Conservation (phyloP, 2,888 invertebrate genomes). For the Ophion obscuratus region DNA sequence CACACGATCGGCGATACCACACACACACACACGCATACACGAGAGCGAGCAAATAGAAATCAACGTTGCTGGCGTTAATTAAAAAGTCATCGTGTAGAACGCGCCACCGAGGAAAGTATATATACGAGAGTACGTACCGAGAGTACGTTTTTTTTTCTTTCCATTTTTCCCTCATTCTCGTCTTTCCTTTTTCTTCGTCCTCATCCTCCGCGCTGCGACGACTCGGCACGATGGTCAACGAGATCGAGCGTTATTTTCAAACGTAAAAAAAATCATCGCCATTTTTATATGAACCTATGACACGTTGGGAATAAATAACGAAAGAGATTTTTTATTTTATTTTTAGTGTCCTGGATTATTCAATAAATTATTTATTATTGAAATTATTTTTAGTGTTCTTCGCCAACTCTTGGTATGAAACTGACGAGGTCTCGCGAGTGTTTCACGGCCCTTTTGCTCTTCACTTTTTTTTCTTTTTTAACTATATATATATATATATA, state of each 20-base stretch:
- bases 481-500: no score
- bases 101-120: conserved; percentile 25
- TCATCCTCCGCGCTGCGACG: conserved; percentile 4
- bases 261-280: conserved; percentile 21
- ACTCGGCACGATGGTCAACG: conserved; percentile 24
- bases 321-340: no score
- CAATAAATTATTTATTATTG: no score
- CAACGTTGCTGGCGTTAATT: conserved; percentile 64
- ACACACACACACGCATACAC: not conserved
- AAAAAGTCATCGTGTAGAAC: conserved; percentile 58
- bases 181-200: conserved; percentile 13
- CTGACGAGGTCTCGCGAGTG: no score
- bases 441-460: no score
- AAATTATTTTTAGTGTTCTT: no score
- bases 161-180: not conserved
- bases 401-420: no score
- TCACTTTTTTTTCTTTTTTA: no score
- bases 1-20: conserved; percentile 34
- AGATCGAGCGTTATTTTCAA: conserved; percentile 24
- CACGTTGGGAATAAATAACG: no score
- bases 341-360: no score
- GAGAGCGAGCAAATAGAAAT: conserved; percentile 59
- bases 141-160: not conserved
- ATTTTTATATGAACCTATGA: no score
- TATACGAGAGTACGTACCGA: not conserved